Conservation (phyloP, 2,888 invertebrate species). For the Epinotia demarniana region DNA sequence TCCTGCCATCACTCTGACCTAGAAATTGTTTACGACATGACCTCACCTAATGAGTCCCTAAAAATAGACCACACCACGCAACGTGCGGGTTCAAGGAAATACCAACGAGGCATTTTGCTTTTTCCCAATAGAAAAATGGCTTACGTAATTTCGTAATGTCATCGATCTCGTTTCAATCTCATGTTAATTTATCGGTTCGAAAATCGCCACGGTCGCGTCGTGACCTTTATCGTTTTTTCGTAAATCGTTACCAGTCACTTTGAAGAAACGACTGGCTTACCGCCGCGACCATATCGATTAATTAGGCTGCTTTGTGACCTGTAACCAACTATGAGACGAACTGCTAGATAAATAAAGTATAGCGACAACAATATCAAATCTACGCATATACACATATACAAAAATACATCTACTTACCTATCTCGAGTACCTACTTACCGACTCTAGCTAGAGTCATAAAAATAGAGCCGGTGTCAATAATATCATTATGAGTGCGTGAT, state of each 20-base stretch:
- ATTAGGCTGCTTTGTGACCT: neutral
- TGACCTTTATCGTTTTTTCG: conserved; percentile 36
- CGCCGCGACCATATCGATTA: conserved; percentile 13
- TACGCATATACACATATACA: neutral
- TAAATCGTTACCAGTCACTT: conserved; percentile 21
- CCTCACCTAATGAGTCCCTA: conserved; percentile 63
- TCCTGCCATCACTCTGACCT: conserved; percentile 67
- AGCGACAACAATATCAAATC: neutral
- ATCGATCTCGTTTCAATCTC: conserved; percentile 26
- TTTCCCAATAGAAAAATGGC: conserved; percentile 21
- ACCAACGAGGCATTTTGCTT: conserved; percentile 5
- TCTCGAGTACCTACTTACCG: neutral
- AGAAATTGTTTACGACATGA: conserved; percentile 62
- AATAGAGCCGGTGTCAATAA: conserved; percentile 1
- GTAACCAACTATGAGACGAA: neutral
- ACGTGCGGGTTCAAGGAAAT: conserved; percentile 37
- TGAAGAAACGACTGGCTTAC: neutral
- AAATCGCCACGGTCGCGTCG: conserved; percentile 32
- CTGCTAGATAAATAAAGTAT: neutral
- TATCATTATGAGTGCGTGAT: neutral
- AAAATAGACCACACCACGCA: conserved; percentile 58
- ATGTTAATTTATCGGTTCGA: conserved; percentile 34
- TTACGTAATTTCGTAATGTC: conserved; percentile 20
- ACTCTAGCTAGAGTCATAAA: neutral
- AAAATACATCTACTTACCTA: too few species aligned